Conservation (phyloP, 2,888 invertebrate species). For the Synergus laeviventris region DNA sequence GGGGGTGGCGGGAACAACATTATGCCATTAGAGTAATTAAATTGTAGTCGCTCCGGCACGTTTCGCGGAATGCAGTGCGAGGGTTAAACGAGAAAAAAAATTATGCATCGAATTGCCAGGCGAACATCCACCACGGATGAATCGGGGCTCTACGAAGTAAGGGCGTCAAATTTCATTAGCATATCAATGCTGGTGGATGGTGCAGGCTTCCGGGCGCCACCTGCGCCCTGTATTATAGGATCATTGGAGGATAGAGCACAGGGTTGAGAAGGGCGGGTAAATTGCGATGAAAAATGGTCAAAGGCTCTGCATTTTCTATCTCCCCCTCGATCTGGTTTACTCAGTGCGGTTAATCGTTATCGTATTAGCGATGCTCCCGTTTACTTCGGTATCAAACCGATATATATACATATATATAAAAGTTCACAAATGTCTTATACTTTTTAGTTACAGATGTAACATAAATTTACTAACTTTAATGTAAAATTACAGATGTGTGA, state of each 20-base stretch:
- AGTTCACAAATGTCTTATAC: no score
- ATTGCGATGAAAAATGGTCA: constrained; percentile 53
- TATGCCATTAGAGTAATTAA: constrained; percentile 72
- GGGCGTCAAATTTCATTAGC: constrained; percentile 77
- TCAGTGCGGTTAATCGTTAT: constrained; percentile 57
- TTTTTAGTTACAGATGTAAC: no score
- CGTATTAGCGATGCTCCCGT: constrained; percentile 54
- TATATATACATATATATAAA: no score
- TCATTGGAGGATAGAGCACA: constrained; percentile 62
- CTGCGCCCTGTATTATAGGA: constrained; percentile 74
- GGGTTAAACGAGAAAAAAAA: constrained; percentile 65
- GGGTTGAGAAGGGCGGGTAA: constrained; percentile 51
- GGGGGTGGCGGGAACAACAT: constrained; percentile 58
- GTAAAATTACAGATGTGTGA: no score
- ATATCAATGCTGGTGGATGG: constrained; percentile 76
- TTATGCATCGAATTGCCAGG: constrained; percentile 51
- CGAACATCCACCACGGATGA: constrained; percentile 36
- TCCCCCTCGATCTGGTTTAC: constrained; percentile 53
- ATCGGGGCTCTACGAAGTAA: constrained; percentile 58
- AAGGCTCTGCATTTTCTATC: constrained; percentile 48
- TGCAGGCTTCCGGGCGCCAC: constrained; percentile 70
- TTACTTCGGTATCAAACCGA: constrained; percentile 33
- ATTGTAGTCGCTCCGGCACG: constrained; percentile 60
- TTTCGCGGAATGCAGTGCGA: constrained; percentile 56
- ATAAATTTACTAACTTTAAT: no score